A percentile compares a stretch with the other conserved stretches of the same genome.
Evolutionary conservation across 2,797 vertebrate genomes (phyloP).

Genomic region (Botia almorhae): DNA sequence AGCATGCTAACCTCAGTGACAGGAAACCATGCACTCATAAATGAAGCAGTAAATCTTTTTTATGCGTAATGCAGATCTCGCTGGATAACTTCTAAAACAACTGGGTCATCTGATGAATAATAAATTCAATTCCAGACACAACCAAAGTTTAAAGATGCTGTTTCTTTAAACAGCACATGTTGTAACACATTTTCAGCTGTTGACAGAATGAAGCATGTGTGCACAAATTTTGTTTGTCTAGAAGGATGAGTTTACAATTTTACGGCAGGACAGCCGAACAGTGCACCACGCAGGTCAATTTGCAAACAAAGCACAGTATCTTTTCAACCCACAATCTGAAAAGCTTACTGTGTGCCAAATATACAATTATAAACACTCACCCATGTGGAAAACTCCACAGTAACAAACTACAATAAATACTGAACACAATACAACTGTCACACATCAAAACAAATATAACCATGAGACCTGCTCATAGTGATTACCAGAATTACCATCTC

Average conservation of each 20-base stretch:
- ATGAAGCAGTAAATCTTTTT: slow-evolving; percentile 1
- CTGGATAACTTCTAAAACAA: neutral
- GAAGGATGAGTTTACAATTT: slow-evolving; percentile 8
- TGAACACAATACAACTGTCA: neutral
- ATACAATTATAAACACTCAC: slow-evolving; percentile 19
- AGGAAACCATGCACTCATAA: slow-evolving; percentile 36
- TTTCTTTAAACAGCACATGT: neutral
- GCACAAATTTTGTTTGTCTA: slow-evolving; percentile 30
- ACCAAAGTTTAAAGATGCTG: neutral
- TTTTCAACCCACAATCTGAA: slow-evolving; percentile 28
- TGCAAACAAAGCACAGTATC: slow-evolving; percentile 34
- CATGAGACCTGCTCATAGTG: too few relatives aligned
- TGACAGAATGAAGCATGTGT: neutral
- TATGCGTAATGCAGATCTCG: slow-evolving; percentile 16
- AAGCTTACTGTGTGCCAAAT: slow-evolving; percentile 16
- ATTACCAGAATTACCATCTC: neutral
- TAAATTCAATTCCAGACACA: slow-evolving; percentile 12
- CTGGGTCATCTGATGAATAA: neutral
- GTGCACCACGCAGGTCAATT: neutral
- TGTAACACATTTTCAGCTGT: slow-evolving; percentile 3
- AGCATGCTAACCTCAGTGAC: slow-evolving; percentile 38
- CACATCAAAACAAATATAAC: neutral
- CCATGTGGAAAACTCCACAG: slow-evolving; percentile 19
- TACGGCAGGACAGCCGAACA: slow-evolving; percentile 10
- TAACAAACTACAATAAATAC: slow-evolving; percentile 13